Percentiles rank a stretch among this genome's conserved stretches.
Evolutionary conservation across 2,113 vertebrate genomes (phyloP).

Genomic region (Arothron firmamentum): DNA sequence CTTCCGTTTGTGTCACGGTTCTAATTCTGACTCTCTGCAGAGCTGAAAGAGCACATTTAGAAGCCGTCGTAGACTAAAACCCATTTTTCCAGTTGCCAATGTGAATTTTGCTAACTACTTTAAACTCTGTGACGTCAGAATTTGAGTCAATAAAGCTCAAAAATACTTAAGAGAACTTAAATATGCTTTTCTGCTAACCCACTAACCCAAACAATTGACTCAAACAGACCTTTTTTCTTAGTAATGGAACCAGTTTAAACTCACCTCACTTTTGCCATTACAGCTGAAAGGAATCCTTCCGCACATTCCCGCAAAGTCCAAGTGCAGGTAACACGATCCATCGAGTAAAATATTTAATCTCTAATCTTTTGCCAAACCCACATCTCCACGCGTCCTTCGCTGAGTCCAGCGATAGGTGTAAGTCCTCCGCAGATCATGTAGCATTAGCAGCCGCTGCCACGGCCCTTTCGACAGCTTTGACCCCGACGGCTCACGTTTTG

Average conservation of each 20-base stretch:
- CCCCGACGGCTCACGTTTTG: constrained; percentile 5
- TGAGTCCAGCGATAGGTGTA: constrained; percentile 52
- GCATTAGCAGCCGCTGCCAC: constrained; percentile 60
- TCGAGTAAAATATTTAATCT: constrained; percentile 54
- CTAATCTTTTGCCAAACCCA: constrained; percentile 42
- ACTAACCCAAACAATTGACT: not conserved
- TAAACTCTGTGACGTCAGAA: too few relatives aligned
- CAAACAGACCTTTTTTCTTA: constrained; percentile 17
- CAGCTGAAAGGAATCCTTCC: constrained; percentile 45
- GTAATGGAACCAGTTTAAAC: constrained; percentile 2
- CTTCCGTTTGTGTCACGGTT: too few relatives aligned
- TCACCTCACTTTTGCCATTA: constrained; percentile 47
- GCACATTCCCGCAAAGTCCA: constrained; percentile 59
- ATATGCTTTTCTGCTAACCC: not conserved
- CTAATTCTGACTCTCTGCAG: too few relatives aligned
- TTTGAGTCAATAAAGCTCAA: too few relatives aligned
- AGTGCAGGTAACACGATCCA: constrained; percentile 60
- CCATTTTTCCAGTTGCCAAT: too few relatives aligned
- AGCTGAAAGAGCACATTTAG: too few relatives aligned
- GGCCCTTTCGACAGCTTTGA: constrained; percentile 43
- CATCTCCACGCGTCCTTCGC: constrained; percentile 47
- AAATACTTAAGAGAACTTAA: too few relatives aligned
- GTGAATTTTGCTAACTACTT: too few relatives aligned
- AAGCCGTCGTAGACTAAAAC: too few relatives aligned
- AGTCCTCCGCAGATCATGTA: constrained; percentile 69